These are phyloP conservation scores for Leucoraja erinaceus DNA, from an alignment of 2,113 vertebrate species.

Conservation along the genomic window DNA sequence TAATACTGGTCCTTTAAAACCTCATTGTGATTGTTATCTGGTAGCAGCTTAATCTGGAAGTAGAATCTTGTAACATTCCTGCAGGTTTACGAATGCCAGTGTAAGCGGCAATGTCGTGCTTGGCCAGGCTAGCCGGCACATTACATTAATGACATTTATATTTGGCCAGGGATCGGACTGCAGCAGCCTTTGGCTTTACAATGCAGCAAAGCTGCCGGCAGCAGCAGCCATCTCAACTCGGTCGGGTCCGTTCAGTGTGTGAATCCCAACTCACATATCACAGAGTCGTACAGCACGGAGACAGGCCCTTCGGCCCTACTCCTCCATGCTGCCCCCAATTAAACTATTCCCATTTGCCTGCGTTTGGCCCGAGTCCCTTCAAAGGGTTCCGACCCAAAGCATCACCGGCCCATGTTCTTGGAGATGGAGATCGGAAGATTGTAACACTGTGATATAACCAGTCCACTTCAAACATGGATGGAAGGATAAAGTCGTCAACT, in stretches of 20 bases:
- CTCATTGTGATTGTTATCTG: neutral
- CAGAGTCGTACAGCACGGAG: too few species aligned
- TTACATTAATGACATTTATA: neutral
- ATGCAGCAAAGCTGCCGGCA: neutral
- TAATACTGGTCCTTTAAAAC: constrained; percentile 6
- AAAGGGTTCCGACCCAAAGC: too few species aligned
- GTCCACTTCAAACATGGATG: too few species aligned
- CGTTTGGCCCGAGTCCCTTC: too few species aligned
- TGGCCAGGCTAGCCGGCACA: neutral
- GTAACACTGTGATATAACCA: too few species aligned
- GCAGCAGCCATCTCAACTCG: neutral
- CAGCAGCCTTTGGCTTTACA: neutral
- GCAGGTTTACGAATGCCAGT: neutral
- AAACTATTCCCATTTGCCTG: too few species aligned
- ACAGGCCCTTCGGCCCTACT: too few species aligned
- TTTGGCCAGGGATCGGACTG: constrained; percentile 8
- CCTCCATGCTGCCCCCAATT: too few species aligned
- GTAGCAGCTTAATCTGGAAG: constrained; percentile 17
- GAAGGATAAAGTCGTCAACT: too few species aligned
- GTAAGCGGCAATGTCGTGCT: neutral
- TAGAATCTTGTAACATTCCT: constrained; percentile 18
- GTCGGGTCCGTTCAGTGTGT: neutral
- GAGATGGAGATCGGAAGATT: too few species aligned
- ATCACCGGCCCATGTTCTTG: too few species aligned
- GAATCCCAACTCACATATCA: neutral